Percentiles rank a stretch among this genome's conserved stretches.
Conservation (phyloP, 2,797 vertebrate genomes). For the Calcarius lapponicus region DNA sequence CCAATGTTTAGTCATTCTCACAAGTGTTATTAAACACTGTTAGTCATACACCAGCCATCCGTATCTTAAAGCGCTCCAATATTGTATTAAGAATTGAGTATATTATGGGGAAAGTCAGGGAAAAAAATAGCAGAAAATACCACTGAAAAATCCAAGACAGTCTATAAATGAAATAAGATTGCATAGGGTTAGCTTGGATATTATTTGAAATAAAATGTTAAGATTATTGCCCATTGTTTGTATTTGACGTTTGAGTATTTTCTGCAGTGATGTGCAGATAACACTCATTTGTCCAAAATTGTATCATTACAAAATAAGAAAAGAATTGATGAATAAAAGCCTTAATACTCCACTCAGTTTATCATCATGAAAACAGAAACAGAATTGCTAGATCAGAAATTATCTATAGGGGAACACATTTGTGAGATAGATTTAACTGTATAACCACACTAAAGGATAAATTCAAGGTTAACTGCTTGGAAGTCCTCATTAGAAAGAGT, state of each 20-base stretch:
- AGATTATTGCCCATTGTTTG: background rate
- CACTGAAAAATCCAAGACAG: background rate
- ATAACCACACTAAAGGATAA: background rate
- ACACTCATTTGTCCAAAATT: background rate
- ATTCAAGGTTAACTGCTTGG: background rate
- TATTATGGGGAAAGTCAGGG: background rate
- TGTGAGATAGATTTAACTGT: background rate
- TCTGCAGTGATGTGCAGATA: background rate
- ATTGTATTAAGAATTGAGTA: background rate
- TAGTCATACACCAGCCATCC: background rate
- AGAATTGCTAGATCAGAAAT: background rate
- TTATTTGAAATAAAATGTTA: background rate
- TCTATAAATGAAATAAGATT: background rate
- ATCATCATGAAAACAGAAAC: background rate
- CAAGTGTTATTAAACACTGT: background rate
- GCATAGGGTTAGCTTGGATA: background rate
- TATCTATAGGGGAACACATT: background rate
- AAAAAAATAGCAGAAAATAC: background rate
- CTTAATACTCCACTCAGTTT: background rate
- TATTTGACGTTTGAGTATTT: background rate
- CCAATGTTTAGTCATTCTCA: background rate
- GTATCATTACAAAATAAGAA: background rate
- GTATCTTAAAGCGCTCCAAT: background rate
- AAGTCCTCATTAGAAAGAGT: background rate
- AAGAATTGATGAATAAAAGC: background rate